Conservation (phyloP, 2,797 vertebrate genomes). For the Poeciliopsis gracilis region DNA sequence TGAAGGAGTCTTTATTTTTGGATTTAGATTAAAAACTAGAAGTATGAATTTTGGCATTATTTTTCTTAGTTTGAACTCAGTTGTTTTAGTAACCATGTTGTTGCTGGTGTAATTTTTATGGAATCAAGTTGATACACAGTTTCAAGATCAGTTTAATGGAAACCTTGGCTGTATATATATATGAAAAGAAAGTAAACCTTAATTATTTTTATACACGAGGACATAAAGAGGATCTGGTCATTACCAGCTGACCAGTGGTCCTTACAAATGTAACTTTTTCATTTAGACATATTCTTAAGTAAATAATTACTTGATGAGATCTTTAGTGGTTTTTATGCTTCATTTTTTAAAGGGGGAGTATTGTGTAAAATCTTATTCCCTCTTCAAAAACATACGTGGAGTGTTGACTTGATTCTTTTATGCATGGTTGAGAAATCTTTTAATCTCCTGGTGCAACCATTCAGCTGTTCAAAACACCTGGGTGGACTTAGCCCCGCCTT, state of each 20-base stretch:
- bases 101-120: neutral
- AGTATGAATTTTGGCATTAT: neutral
- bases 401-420: too few species aligned
- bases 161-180: neutral
- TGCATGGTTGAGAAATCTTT: too few species aligned
- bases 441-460: too few species aligned
- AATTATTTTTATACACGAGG: neutral
- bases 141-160: neutral
- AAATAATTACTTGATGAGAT: too few species aligned
- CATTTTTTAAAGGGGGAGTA: too few species aligned
- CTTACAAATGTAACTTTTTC: too few species aligned
- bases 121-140: neutral
- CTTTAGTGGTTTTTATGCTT: too few species aligned
- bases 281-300: too few species aligned
- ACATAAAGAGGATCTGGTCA: neutral
- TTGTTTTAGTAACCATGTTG: neutral
- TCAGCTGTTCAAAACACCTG: too few species aligned
- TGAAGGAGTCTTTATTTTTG: neutral
- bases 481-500: too few species aligned
- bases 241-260: neutral
- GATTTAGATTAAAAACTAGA: neutral
- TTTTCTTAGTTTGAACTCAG: neutral
- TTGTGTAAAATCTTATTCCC: too few species aligned
- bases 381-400: too few species aligned
- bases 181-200: neutral